Percentiles rank a stretch among this genome's conserved stretches.
These are phyloP conservation scores for Sebastiscus tertius DNA, from an alignment of 2,797 vertebrate genomes.

Conservation along the genomic window DNA sequence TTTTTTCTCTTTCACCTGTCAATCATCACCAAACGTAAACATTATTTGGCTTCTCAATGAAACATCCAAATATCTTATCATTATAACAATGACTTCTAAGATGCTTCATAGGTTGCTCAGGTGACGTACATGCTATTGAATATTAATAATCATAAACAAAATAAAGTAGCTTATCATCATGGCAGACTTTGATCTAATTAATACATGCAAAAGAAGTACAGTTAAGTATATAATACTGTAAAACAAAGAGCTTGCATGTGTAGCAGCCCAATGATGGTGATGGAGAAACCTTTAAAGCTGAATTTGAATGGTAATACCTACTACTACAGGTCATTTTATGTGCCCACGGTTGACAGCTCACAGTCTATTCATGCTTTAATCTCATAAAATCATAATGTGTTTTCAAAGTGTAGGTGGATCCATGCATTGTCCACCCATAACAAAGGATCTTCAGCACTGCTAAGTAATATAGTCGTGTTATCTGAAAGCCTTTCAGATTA, in stretches of 20 bases:
- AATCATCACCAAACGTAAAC: neutral
- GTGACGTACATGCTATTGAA: neutral
- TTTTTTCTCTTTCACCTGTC: neutral
- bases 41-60: neutral
- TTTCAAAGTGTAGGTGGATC: slow-evolving; percentile 12
- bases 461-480: slow-evolving; percentile 50
- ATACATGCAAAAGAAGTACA: neutral
- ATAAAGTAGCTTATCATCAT: neutral
- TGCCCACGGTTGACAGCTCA: neutral
- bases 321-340: neutral
- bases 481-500: slow-evolving; percentile 67
- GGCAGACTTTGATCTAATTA: neutral
- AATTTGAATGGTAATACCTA: neutral
- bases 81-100: neutral
- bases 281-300: neutral
- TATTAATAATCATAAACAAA: neutral
- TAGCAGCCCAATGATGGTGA: neutral
- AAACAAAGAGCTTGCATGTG: neutral
- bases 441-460: slow-evolving; percentile 44
- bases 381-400: slow-evolving; percentile 14
- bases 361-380: slow-evolving; percentile 5
- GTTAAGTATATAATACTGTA: neutral
- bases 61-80: neutral
- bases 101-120: neutral
- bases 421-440: slow-evolving; percentile 42